Conservation (phyloP, 2,888 invertebrate genomes). For the Trachelus stipa region DNA sequence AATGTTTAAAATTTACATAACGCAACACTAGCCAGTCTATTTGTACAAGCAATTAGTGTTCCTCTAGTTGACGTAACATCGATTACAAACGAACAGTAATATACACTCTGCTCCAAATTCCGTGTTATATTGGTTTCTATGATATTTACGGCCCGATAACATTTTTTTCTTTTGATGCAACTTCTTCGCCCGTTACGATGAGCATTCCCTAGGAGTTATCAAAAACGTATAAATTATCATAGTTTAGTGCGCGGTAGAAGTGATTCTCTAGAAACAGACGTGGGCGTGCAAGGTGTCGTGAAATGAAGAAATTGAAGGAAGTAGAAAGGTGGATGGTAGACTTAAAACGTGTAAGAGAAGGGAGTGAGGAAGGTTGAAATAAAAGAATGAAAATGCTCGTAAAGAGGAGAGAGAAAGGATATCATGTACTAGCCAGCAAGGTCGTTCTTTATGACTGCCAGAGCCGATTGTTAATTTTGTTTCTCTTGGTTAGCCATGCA, state of each 20-base stretch:
- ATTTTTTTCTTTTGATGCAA: not conserved
- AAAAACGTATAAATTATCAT: not conserved
- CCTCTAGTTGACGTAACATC: not conserved
- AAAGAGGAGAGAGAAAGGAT: constrained; percentile 20
- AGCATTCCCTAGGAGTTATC: not conserved
- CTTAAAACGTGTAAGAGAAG: constrained; percentile 14
- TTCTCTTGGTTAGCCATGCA: constrained; percentile 57
- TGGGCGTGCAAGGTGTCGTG: not conserved
- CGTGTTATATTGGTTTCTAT: not conserved
- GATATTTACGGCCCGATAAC: not conserved
- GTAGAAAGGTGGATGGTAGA: not conserved
- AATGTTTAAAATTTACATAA: not conserved
- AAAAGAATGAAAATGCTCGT: constrained; percentile 5
- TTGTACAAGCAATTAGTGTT: not conserved
- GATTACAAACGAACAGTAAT: not conserved
- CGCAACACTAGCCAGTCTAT: not conserved
- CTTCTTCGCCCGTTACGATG: not conserved
- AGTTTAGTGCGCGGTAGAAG: not conserved
- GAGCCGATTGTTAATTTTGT: not conserved
- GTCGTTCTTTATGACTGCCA: not conserved
- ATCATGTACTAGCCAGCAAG: constrained; percentile 17
- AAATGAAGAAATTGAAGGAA: not conserved
- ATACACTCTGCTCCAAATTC: not conserved
- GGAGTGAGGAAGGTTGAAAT: not conserved
- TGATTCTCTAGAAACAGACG: not conserved